A percentile compares a stretch with the other conserved stretches of the same genome.
Evolutionary conservation across 1,140 invertebrate species (phyloP).

Genomic region (Drosophila repleta): DNA sequence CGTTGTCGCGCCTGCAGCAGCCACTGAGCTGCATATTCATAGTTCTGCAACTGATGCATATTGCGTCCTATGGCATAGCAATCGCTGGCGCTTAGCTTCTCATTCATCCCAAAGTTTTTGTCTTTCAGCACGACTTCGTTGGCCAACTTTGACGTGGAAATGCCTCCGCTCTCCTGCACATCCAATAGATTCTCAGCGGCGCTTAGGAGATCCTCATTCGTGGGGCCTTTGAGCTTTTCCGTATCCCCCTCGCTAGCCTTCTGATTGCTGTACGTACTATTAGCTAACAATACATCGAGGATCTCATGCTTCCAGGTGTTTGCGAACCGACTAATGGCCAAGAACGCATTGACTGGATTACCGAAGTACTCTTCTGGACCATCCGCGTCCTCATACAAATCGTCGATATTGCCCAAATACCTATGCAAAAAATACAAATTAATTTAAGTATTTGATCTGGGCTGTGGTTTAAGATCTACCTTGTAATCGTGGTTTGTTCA

Average conservation of each 20-base stretch:
- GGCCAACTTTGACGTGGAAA: constrained; percentile 94
- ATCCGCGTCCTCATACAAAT: constrained; percentile 18
- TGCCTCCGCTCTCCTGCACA: constrained; percentile 96
- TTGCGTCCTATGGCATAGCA: constrained; percentile 97
- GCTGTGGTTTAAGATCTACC: constrained; percentile 17
- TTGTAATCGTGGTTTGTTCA: constrained; percentile 34
- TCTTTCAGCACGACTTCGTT: constrained; percentile 90
- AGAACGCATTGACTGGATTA: constrained; percentile 67
- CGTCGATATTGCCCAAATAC: constrained; percentile 30
- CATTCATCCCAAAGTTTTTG: constrained; percentile 85
- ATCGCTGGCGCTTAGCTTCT: constrained; percentile 90
- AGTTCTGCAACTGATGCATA: constrained; percentile 94
- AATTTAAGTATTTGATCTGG: no score
- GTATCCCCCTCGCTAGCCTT: constrained; percentile 86
- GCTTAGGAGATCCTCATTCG: constrained; percentile 94
- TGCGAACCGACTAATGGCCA: constrained; percentile 94
- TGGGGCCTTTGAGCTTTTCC: constrained; percentile 85
- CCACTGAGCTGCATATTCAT: constrained; percentile 96
- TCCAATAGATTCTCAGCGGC: constrained; percentile 96
- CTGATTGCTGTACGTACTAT: constrained; percentile 83
- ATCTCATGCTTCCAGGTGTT: constrained; percentile 93
- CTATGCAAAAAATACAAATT: neutral
- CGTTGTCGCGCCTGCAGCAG: constrained; percentile 92
- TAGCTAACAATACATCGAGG: constrained; percentile 70
- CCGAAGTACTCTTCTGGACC: constrained; percentile 45